These are phyloP conservation scores for Norana najaformis DNA, from an alignment of 2,888 invertebrate genomes.

Conservation along the genomic window DNA sequence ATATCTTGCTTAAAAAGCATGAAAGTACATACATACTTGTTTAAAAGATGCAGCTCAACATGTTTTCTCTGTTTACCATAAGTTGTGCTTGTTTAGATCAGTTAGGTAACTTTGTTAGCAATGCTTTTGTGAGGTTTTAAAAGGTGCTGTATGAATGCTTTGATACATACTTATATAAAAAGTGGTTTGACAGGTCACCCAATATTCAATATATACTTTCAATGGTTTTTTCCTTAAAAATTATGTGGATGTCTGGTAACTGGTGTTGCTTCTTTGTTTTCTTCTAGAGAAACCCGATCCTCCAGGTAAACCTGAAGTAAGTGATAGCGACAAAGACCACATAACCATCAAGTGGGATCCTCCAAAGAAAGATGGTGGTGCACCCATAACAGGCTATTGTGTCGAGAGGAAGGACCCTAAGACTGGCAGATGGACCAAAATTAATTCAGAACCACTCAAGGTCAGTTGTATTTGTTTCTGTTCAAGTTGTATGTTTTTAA, in stretches of 20 bases:
- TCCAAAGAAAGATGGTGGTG: slow-evolving; percentile 83
- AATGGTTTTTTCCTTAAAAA: background rate
- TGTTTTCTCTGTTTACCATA: no score
- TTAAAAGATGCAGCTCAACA: no score
- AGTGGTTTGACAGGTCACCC: no score
- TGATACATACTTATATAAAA: no score
- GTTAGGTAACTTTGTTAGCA: no score
- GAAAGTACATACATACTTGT: no score
- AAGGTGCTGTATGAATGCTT: no score
- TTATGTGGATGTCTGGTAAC: background rate
- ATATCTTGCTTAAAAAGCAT: no score
- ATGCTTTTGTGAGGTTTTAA: no score
- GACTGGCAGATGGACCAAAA: slow-evolving; percentile 84
- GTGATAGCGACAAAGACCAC: slow-evolving; percentile 90
- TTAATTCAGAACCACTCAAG: slow-evolving; percentile 39
- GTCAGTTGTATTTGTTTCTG: slow-evolving; percentile 9
- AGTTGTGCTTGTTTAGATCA: no score
- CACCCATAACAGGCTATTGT: slow-evolving; percentile 82
- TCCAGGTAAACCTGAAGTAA: slow-evolving; percentile 87
- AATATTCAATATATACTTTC: background rate
- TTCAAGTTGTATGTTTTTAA: background rate
- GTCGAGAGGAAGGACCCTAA: slow-evolving; percentile 66
- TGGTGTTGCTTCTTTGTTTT: background rate
- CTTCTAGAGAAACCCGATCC: slow-evolving; percentile 36
- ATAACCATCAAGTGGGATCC: slow-evolving; percentile 90